A percentile compares a stretch with the other conserved stretches of the same genome.
Conservation (phyloP, 2,797 vertebrate genomes). For the Falco naumanni region DNA sequence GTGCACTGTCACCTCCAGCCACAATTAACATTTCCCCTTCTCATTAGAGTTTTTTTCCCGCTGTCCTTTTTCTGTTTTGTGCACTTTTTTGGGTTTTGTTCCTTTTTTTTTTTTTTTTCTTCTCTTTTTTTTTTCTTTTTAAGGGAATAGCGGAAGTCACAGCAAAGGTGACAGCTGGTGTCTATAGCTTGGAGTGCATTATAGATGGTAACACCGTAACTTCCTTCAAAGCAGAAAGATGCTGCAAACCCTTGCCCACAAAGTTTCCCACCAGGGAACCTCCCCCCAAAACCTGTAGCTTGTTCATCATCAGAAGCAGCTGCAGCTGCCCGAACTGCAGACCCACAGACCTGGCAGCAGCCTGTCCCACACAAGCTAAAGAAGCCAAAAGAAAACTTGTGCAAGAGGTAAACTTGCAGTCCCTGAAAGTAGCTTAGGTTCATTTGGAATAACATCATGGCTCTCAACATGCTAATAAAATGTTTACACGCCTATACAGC, state of each 20-base stretch:
- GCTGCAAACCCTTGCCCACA: neutral
- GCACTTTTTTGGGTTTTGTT: no score
- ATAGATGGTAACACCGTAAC: neutral
- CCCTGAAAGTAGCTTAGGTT: neutral
- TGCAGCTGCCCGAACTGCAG: neutral
- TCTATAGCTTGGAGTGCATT: neutral
- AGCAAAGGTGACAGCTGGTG: neutral
- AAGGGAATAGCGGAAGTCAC: neutral
- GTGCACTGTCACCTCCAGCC: conserved; percentile 24
- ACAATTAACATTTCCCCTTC: conserved; percentile 40
- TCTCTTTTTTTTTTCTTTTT: neutral
- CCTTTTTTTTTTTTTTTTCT: neutral
- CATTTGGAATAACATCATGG: fast-evolving
- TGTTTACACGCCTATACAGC: neutral
- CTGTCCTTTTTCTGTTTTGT: neutral
- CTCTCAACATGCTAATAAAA: neutral
- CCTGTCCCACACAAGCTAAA: neutral
- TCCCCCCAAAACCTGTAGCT: neutral
- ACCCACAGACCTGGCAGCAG: neutral
- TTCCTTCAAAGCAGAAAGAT: neutral
- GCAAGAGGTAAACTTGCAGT: neutral
- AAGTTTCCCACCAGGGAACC: neutral
- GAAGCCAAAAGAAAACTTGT: neutral
- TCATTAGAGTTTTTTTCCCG: conserved; percentile 2
- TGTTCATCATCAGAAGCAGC: neutral